phyloP scores from a whole-genome alignment of 2,888 invertebrate species.

The Drosophila longiperda region DNA sequence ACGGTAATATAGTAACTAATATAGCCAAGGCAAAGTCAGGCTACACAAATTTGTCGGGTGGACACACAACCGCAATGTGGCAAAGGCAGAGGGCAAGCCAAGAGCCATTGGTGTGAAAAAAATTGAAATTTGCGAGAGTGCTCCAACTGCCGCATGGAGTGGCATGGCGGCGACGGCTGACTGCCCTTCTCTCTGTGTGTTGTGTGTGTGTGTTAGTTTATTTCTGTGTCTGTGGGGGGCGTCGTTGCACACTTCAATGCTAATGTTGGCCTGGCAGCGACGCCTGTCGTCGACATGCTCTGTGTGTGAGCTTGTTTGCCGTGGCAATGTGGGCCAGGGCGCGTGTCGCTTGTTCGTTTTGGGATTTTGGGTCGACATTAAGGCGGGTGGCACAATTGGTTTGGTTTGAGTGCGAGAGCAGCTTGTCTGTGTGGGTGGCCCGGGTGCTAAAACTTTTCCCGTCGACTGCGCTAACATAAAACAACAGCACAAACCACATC shows the following conservation, averaged over 20 bases:
- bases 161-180: conserved; percentile 55
- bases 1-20: background rate
- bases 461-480: conserved; percentile 46
- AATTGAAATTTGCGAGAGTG: conserved; percentile 82
- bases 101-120: conserved; percentile 83
- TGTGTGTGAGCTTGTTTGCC: conserved; percentile 26
- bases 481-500: conserved; percentile 32
- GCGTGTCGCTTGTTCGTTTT: conserved; percentile 80
- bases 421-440: conserved; percentile 40
- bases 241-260: conserved; percentile 82
- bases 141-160: conserved; percentile 71
- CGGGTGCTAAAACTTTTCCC: conserved; percentile 53
- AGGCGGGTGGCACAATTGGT: conserved; percentile 14
- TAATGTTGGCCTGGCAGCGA: conserved; percentile 79
- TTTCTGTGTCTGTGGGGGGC: conserved; percentile 62
- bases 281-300: conserved; percentile 79
- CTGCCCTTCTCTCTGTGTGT: conserved; percentile 48
- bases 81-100: conserved; percentile 75
- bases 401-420: conserved; percentile 30
- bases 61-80: conserved; percentile 69
- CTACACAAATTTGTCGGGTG: conserved; percentile 60
- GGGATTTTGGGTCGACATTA: conserved; percentile 63
- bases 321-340: conserved; percentile 59
- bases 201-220: conserved; percentile 24
- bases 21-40: conserved; percentile 3